Base-by-base conservation (phyloP, 2,797 vertebrate species). In the Oreortyx pictus region DNA sequence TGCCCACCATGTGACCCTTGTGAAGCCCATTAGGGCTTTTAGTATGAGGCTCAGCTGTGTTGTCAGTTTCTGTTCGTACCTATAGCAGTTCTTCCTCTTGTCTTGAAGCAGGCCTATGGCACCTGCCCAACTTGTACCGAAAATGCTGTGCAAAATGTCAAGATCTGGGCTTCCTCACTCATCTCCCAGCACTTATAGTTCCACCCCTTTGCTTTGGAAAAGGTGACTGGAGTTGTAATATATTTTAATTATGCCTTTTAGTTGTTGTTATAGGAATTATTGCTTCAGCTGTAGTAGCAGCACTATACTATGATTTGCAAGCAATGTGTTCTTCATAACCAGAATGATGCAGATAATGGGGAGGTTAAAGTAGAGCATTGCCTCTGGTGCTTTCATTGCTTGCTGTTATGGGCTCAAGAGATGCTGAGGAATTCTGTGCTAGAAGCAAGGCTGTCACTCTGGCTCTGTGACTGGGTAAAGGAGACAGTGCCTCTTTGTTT, bases 321-420 rank as follows among this genome's bases (percentile, higher is more conserved):
- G 6, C 27, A 54, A 4, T 17, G 12, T 2, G 3, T 44, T 60
- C 14, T 35, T 71, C 1, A 0, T 49, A 60, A 52, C 27, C 47
- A 71, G 18, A 8, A 14, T 67, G 86, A 64, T 86, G 56, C 35
- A 61, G 71, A 16, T 82, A 84, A 71, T 2, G 5, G 41, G 37
- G 10, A 82, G 68, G 85, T 57, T 16, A 56, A 85, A 91, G 61
- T 1, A 79, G 43, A 5, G 23, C 1, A 0, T 78, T 68, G 59
- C 33, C 33, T 78, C 25, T 50, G 50, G 35, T 29, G 10, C 31
- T 83, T 25, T 59, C 17, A 20, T 37, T 39, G 47, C 27, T 62
- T 82, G 46, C 25, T 87, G 10, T 50, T 47, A 3, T 0, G 6
- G 13, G 46, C 56, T 90, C 39, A n/a, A 56, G 68, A 52, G 27